Base-by-base conservation (phyloP, 2,888 invertebrate genomes). In the Meliscaeva auricollis region DNA sequence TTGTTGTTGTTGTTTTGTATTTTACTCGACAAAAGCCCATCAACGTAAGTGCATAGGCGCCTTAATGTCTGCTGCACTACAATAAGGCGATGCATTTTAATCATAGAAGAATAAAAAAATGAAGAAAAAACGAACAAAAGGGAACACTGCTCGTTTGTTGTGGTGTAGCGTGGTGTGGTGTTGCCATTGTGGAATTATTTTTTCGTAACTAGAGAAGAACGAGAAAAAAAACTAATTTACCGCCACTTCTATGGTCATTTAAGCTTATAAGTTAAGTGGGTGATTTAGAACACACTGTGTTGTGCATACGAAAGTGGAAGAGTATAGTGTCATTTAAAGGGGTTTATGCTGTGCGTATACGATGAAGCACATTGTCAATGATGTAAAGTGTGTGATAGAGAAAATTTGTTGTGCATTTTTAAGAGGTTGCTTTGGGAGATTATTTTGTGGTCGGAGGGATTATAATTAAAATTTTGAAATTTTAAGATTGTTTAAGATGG, bases 371-470 rank as follows among this genome's bases (percentile, higher is more conserved):
- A n/a, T n/a, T 66, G 48, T 62, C 66, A 62, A 48, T 48, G 35
- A 62, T 83, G 68, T 77, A 48, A 83, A 83, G 62, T n/a, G n/a
- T n/a, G n/a, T 73, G 68, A 9, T 38, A 26, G 41, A 22, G 38
- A n/a, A 68, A 64, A 78, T 41, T 68, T 52, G 46, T 30, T 30
- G 26, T 46, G 17, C 46, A 13, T 15, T 13, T 8, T 3, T 15
- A 60, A 64, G 17, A 22, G 26, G 30, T 6, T 62, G 26, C 11
- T 6, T 44, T n/a, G 60, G 26, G 32, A 22, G 13, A 60, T 3
- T 41, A n/a, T 22, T 15, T 15, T 30, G 22, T 6, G n/a, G n/a
- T 11, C 30, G 15, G 56, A 15, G 60, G 60, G 41, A 44, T 26
- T 60, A 41, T 22, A 54, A 62, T 62, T 26, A 62, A 22, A 8